Evolutionary conservation across 1,140 invertebrate species (phyloP).

Genomic region (Bombus waltoni): DNA sequence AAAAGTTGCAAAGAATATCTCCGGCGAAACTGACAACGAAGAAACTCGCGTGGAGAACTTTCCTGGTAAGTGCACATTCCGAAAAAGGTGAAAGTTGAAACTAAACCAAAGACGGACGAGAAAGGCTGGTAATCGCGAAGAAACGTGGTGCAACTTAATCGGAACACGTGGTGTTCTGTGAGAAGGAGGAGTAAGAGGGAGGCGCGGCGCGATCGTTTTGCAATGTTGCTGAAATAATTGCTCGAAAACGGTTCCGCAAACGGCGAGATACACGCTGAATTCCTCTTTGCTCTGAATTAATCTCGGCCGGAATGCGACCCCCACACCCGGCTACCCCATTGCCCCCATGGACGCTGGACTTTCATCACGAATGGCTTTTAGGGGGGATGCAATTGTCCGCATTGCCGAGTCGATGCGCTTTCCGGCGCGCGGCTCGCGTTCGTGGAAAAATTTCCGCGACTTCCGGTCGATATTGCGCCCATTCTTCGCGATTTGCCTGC

Average conservation of each 20-base stretch:
- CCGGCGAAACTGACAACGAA: no score
- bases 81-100: no score
- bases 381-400: constrained; percentile 70
- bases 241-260: constrained; percentile 70
- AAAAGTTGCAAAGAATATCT: no score
- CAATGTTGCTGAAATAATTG: constrained; percentile 77
- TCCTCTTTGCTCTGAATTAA: constrained; percentile 80
- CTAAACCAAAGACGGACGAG: neutral
- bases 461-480: constrained; percentile 48
- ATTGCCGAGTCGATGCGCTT: constrained; percentile 61
- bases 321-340: constrained; percentile 68
- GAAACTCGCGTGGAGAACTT: no score
- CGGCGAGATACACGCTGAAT: constrained; percentile 78
- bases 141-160: constrained; percentile 25
- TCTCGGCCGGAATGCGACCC: constrained; percentile 79
- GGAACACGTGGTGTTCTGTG: neutral
- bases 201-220: constrained; percentile 72
- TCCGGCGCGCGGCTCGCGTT: constrained; percentile 34
- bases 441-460: constrained; percentile 55
- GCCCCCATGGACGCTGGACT: constrained; percentile 68
- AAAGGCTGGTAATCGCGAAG: neutral
- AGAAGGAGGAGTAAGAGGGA: neutral
- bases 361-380: constrained; percentile 69
- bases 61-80: no score
- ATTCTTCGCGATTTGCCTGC: constrained; percentile 18